Evolutionary conservation across 2,888 invertebrate species (phyloP).

Genomic region (Platycnemis pennipes): DNA sequence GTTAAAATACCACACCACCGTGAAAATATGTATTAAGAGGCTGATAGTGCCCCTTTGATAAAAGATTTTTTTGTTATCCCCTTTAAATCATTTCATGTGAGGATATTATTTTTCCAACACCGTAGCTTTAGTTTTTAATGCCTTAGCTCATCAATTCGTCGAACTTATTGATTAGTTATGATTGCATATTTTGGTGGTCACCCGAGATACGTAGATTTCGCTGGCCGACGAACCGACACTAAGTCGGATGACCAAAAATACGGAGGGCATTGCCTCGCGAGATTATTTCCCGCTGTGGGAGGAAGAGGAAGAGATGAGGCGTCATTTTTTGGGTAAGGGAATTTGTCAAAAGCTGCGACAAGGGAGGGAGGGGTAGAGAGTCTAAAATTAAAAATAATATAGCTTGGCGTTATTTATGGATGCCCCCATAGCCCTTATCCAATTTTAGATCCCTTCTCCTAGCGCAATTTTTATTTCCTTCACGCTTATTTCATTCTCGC

Average conservation of each 20-base stretch:
- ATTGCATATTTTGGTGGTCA: too few species aligned
- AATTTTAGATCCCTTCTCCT: slow-evolving; percentile 15
- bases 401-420: slow-evolving; percentile 39
- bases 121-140: too few species aligned
- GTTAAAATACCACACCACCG: too few species aligned
- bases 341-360: slow-evolving; percentile 16
- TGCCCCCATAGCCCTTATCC: slow-evolving; percentile 5
- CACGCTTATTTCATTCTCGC: slow-evolving; percentile 28
- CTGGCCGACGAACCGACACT: neutral
- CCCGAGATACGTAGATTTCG: neutral
- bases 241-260: neutral
- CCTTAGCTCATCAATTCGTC: too few species aligned
- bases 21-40: too few species aligned
- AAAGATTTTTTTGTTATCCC: too few species aligned
- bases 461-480: slow-evolving; percentile 23
- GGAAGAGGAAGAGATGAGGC: neutral
- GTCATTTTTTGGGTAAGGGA: slow-evolving; percentile 31
- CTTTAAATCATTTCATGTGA: too few species aligned
- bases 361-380: neutral
- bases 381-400: slow-evolving; percentile 39
- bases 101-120: too few species aligned
- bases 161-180: too few species aligned
- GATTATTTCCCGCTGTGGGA: neutral
- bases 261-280: neutral
- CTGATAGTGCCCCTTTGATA: too few species aligned